These are phyloP conservation scores for Oncorhynchus masou DNA, from an alignment of 2,113 vertebrate genomes.

Conservation along the genomic window DNA sequence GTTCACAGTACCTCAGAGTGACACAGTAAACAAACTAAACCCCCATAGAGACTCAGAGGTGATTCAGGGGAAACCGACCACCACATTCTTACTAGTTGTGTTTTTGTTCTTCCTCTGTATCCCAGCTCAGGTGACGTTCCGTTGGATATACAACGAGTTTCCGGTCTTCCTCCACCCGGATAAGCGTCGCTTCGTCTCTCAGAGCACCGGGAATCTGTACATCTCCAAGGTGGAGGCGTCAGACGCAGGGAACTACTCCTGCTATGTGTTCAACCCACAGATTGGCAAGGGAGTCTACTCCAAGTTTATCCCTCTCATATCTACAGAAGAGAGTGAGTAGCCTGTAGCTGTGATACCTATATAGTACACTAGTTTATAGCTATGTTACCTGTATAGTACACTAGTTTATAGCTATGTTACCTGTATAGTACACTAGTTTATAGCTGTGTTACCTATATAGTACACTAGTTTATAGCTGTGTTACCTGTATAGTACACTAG, in stretches of 20 bases:
- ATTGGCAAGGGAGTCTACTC: conserved; percentile 96
- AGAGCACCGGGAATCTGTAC: conserved; percentile 93
- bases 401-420: no score
- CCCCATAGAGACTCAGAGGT: no score
- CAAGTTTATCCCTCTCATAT: conserved; percentile 90
- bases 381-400: no score
- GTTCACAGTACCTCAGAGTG: no score
- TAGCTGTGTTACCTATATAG: no score
- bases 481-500: no score
- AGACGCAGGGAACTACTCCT: conserved; percentile 95
- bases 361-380: no score
- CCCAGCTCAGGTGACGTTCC: conserved; percentile 90
- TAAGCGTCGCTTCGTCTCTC: conserved; percentile 90
- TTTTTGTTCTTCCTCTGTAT: not conserved
- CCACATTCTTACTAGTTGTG: not conserved
- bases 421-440: no score
- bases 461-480: no score
- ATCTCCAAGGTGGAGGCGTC: conserved; percentile 92
- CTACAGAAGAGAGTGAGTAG: conserved; percentile 77
- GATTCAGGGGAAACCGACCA: not conserved
- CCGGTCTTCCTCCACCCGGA: conserved; percentile 90
- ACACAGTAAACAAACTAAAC: no score
- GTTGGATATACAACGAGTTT: conserved; percentile 96
- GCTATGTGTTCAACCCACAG: conserved; percentile 90
- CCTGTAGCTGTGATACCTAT: not conserved